Conservation (phyloP, 2,888 invertebrate species). For the Heliconius ismenius region DNA sequence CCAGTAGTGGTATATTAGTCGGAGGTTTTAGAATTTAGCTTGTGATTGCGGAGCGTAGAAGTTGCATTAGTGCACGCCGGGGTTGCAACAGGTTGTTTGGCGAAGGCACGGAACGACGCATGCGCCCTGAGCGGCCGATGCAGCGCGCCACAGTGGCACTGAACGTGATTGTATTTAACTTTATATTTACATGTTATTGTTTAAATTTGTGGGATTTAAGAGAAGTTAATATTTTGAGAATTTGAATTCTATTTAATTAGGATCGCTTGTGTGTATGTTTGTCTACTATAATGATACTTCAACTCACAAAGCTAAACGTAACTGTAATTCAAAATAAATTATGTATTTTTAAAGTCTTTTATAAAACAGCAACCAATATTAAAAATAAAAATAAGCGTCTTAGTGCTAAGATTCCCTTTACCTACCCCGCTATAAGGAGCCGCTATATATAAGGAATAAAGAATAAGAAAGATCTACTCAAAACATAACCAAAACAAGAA, state of each 20-base stretch:
- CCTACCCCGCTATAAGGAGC: too few relatives aligned
- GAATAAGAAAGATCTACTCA: neutral
- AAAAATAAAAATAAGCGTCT: neutral
- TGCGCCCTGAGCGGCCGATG: conserved; percentile 64
- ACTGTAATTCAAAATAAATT: too few relatives aligned
- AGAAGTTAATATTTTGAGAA: neutral
- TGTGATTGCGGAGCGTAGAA: conserved; percentile 61
- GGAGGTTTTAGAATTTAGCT: conserved; percentile 46
- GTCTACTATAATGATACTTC: neutral
- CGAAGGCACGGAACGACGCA: conserved; percentile 60
- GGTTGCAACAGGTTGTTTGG: conserved; percentile 81
- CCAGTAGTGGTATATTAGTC: conserved; percentile 39
- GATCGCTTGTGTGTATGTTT: neutral
- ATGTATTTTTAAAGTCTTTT: too few relatives aligned
- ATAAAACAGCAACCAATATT: too few relatives aligned
- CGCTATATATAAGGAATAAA: too few relatives aligned
- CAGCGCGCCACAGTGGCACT: conserved; percentile 67
- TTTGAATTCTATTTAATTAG: neutral
- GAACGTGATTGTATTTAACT: conserved; percentile 31
- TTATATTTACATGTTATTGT: conserved; percentile 19
- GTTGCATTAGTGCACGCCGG: conserved; percentile 79
- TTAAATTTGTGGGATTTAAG: neutral
- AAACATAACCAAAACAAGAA: neutral
- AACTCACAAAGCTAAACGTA: neutral
- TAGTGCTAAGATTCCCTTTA: too few relatives aligned